These are phyloP conservation scores for Perdix hodgsoniae DNA, from an alignment of 2,797 vertebrate genomes.

Conservation along the genomic window DNA sequence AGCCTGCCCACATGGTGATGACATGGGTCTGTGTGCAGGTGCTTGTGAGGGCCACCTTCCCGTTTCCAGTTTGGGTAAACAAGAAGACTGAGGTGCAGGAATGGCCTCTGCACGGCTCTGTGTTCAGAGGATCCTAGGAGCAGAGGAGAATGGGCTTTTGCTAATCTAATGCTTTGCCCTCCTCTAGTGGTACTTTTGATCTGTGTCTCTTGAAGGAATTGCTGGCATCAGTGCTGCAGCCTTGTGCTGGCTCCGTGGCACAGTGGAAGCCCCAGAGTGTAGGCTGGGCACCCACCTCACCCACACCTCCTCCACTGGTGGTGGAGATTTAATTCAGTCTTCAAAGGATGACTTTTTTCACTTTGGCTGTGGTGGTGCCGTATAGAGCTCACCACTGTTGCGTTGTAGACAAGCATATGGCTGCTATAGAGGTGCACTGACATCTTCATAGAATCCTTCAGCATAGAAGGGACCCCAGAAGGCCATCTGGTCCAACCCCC, in stretches of 20 bases:
- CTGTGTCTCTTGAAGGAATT: not conserved
- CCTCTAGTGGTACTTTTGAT: not conserved
- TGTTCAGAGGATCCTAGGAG: not conserved
- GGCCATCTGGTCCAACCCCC: too few relatives aligned
- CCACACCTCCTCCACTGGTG: not conserved
- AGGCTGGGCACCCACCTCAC: not conserved
- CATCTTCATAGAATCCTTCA: not conserved
- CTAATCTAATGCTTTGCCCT: not conserved
- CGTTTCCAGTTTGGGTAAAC: not conserved
- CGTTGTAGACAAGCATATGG: not conserved
- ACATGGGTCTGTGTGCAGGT: not conserved
- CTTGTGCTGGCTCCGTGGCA: not conserved
- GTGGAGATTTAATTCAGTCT: not conserved
- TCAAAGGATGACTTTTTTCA: not conserved
- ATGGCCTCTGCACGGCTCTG: fast-evolving
- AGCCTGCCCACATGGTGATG: not conserved
- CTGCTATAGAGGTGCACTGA: not conserved
- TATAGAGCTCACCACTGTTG: not conserved
- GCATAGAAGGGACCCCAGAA: too few relatives aligned
- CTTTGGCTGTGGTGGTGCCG: not conserved
- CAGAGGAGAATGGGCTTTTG: not conserved
- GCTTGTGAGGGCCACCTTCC: not conserved
- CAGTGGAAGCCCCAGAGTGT: fast-evolving
- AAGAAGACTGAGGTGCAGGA: not conserved
- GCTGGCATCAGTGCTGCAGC: not conserved